A percentile compares a stretch with the other conserved stretches of the same genome.
These are phyloP conservation scores for Leucania comma DNA, from an alignment of 2,888 invertebrate species.

Conservation along the genomic window DNA sequence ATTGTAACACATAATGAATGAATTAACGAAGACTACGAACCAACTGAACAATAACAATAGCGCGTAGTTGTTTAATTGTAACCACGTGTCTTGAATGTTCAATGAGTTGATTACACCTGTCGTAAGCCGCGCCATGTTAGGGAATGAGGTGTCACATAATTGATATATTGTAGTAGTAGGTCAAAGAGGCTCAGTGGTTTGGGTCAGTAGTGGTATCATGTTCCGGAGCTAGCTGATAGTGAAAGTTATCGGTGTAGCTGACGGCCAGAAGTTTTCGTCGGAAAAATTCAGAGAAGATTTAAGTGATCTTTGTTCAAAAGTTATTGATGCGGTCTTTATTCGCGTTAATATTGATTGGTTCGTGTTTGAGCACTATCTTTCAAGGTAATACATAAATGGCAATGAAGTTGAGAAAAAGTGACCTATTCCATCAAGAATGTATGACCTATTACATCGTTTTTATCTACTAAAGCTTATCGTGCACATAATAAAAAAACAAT, in stretches of 20 bases:
- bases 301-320: background rate
- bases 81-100: constrained; percentile 55
- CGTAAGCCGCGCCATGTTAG: constrained; percentile 48
- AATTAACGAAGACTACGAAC: constrained; percentile 34
- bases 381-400: background rate
- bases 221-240: constrained; percentile 10
- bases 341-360: too few relatives aligned
- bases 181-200: constrained; percentile 1
- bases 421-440: background rate
- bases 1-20: constrained; percentile 46
- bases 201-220: constrained; percentile 13
- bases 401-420: too few relatives aligned
- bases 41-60: constrained; percentile 48
- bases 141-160: constrained; percentile 31
- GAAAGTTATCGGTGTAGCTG: constrained; percentile 30
- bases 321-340: too few relatives aligned
- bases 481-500: background rate
- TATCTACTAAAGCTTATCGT: too few relatives aligned
- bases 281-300: too few relatives aligned
- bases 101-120: constrained; percentile 36
- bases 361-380: background rate
- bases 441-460: background rate
- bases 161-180: constrained; percentile 21
- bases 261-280: background rate
- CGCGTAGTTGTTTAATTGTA: constrained; percentile 52